Conservation (phyloP, 2,888 invertebrate species). For the Heliconius charithonia region DNA sequence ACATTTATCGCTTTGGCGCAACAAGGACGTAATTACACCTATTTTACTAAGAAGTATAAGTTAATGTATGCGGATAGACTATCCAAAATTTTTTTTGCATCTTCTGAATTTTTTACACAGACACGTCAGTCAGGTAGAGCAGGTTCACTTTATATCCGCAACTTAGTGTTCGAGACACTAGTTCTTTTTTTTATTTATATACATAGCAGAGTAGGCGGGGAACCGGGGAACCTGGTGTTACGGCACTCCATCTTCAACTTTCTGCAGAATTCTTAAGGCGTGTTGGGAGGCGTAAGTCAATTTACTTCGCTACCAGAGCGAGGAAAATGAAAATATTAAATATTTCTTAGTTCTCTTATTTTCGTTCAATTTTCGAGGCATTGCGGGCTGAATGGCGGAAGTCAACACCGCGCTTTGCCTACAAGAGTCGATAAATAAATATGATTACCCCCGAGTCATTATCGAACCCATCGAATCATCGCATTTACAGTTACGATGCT, state of each 20-base stretch:
- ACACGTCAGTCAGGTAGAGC: background rate
- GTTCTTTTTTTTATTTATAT: too few relatives aligned
- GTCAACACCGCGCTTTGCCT: background rate
- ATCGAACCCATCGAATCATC: too few relatives aligned
- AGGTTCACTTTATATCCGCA: background rate
- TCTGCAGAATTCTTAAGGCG: too few relatives aligned
- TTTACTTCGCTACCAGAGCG: too few relatives aligned
- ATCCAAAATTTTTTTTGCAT: background rate
- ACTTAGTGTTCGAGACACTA: too few relatives aligned
- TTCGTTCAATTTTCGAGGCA: background rate
- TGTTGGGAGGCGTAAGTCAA: too few relatives aligned
- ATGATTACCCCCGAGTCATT: background rate
- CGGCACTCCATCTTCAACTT: too few relatives aligned
- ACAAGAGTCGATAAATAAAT: background rate
- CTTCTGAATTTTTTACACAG: background rate
- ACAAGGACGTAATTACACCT: too few relatives aligned
- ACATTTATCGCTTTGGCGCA: too few relatives aligned
- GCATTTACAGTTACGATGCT: too few relatives aligned
- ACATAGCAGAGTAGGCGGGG: too few relatives aligned
- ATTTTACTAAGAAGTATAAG: background rate
- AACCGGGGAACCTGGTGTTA: too few relatives aligned
- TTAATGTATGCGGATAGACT: background rate
- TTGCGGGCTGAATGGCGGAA: background rate
- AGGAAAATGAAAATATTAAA: background rate
- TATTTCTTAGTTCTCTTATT: background rate